These are phyloP conservation scores for Linyphia triangularis DNA, from an alignment of 2,888 invertebrate genomes.

Conservation along the genomic window DNA sequence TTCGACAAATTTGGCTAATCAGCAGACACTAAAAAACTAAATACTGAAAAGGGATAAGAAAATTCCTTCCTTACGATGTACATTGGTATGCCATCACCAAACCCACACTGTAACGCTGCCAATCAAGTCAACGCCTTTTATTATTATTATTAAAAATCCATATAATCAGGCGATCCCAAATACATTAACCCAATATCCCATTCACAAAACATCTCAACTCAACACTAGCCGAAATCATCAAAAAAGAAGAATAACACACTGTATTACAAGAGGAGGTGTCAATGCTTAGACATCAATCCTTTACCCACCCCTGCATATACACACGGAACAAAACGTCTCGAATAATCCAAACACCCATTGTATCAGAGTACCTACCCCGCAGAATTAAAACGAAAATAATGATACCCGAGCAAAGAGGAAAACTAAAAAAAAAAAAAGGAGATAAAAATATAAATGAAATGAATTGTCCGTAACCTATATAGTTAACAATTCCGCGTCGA, in stretches of 20 bases:
- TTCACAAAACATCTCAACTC: no score
- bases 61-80: no score
- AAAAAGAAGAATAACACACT: slow-evolving; percentile 14
- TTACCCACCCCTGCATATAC: not conserved
- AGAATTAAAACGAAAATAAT: not conserved
- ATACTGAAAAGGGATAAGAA: no score
- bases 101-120: not conserved
- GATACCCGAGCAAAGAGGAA: not conserved
- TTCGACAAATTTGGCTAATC: no score
- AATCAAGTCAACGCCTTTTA: not conserved
- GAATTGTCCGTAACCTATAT: slow-evolving; percentile 69
- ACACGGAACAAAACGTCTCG: not conserved
- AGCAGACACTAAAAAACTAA: no score
- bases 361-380: not conserved
- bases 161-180: not conserved
- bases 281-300: slow-evolving; percentile 41
- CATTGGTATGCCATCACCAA: not conserved
- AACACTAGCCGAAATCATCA: slow-evolving; percentile 3
- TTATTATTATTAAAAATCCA: not conserved
- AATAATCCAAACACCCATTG: not conserved
- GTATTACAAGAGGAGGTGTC: slow-evolving; percentile 50
- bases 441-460: slow-evolving; percentile 51
- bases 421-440: slow-evolving; percentile 15
- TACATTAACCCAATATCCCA: no score
- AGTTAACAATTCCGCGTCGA: slow-evolving; percentile 61